Evolutionary conservation across 2,113 vertebrate species (phyloP), one percentile per base, ranked within the genome.

Genomic region (Arenaria interpres): DNA sequence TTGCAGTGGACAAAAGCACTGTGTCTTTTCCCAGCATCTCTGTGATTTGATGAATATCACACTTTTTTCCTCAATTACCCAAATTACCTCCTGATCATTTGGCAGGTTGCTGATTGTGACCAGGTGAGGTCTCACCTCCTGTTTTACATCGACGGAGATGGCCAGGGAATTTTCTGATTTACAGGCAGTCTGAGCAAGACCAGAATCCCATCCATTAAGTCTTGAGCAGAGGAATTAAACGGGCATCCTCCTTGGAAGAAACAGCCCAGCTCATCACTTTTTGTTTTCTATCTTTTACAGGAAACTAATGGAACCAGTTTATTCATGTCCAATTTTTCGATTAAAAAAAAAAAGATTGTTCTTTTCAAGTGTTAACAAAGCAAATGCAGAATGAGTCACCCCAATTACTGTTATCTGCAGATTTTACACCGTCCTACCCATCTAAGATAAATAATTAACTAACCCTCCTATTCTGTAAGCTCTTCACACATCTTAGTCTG

Each of bases 401-500:
- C 85, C 85, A 97, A 75, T 97, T 92, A 98, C 90, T 96, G 89
- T 82, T 94, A 83, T 91, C 66, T 86, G 69, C 69, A 43, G 59
- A 67, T 94, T 97, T 97, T 94, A 96, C 14, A 91, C 69, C 53
- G 6, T 28, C 51, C 41, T 89, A 85, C 19, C 33, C n/a, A 63
- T 81, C 79, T 63, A 78, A 81, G 88, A 92, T 89, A 97, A 98
- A 96, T 82, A 97, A 97, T 96, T 95, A 90, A 87, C 39, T 87
- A 84, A 74, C 35, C 43, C 35, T 94, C 94, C 66, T 90, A 72
- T 57, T 90, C 91, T 89, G 67, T 62, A 96, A 95, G 54, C 24
- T 88, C 90, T 97, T 97, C 96, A 97, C 90, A 97, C 90, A 93
- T 82, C 78, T 96, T 84, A 87, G 83, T 88, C 88, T 82, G 30